phyloP scores from a whole-genome alignment of 2,797 vertebrate species.

The Darevskia mixta region DNA sequence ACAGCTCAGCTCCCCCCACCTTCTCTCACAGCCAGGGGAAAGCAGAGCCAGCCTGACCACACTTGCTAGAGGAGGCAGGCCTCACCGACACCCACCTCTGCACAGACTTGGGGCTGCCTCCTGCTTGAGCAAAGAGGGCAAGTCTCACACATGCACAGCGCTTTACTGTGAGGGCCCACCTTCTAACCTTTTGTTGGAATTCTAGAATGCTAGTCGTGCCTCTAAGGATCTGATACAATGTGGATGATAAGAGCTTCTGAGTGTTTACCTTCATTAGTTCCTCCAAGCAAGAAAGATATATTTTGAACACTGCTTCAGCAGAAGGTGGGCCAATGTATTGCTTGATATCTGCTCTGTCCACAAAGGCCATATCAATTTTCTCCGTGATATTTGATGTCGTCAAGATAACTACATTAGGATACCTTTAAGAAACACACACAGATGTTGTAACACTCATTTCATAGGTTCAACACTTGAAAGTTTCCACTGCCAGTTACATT shows the following conservation, averaged over 20 bases:
- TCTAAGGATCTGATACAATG: not conserved
- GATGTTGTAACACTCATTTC: slow-evolving; percentile 6
- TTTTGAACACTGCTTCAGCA: slow-evolving; percentile 91
- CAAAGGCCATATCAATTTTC: slow-evolving; percentile 96
- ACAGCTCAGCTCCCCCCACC: too few species aligned
- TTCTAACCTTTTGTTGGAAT: too few species aligned
- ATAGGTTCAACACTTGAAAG: not conserved
- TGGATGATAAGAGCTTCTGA: slow-evolving; percentile 26
- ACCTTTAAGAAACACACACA: slow-evolving; percentile 77
- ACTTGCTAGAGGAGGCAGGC: too few species aligned
- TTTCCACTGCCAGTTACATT: not conserved
- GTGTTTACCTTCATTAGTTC: slow-evolving; percentile 95
- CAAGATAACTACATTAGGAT: slow-evolving; percentile 96
- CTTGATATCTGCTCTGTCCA: slow-evolving; percentile 97
- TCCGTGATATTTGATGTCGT: slow-evolving; percentile 98
- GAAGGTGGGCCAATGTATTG: slow-evolving; percentile 96
- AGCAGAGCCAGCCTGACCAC: too few species aligned
- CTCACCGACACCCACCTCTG: not conserved
- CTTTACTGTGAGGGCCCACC: too few species aligned
- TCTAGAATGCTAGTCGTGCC: not conserved
- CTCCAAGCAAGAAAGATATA: slow-evolving; percentile 94
- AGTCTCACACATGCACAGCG: too few species aligned
- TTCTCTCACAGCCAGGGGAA: too few species aligned
- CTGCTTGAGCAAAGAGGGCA: too few species aligned
- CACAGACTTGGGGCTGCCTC: not conserved